Evolutionary conservation across 1,140 invertebrate species (phyloP).

Genomic region (Apolygus lucorum): DNA sequence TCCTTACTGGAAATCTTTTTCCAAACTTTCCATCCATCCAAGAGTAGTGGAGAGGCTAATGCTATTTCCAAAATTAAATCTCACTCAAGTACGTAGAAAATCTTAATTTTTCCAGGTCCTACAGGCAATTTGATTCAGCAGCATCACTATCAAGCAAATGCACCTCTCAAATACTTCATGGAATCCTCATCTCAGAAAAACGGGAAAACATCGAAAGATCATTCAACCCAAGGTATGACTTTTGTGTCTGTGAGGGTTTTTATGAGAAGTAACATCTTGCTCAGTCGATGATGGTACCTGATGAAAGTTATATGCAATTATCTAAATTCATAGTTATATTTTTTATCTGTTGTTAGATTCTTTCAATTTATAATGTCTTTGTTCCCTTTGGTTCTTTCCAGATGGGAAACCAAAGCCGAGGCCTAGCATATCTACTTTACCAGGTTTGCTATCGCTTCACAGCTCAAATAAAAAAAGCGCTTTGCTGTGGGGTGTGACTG

Average conservation of each 20-base stretch:
- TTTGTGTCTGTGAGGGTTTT: no score
- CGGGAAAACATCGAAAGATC: no score
- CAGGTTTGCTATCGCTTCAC: constrained; percentile 2
- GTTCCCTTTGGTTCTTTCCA: background rate
- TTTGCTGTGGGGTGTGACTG: constrained; percentile 79
- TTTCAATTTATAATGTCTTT: constrained; percentile 9
- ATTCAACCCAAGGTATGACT: no score
- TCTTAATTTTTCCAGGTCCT: constrained; percentile 63
- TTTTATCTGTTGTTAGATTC: background rate
- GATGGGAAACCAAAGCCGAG: constrained; percentile 15
- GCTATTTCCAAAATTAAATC: no score
- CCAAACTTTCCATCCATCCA: no score
- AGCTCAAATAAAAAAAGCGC: constrained; percentile 42
- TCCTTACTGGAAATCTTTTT: no score
- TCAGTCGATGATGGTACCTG: no score
- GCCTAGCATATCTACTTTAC: constrained; percentile 23
- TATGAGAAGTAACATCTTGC: no score
- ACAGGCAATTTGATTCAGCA: constrained; percentile 83
- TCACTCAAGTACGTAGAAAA: no score
- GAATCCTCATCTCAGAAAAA: background rate
- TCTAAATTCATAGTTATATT: background rate
- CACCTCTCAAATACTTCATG: constrained; percentile 33
- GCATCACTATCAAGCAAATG: constrained; percentile 79
- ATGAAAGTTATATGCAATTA: background rate
- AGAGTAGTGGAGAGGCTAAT: no score